Percentiles rank a stretch among this genome's conserved stretches.
phyloP scores from a whole-genome alignment of 2,113 vertebrate genomes.

The Pseudorhombus dupliciocellatus region DNA sequence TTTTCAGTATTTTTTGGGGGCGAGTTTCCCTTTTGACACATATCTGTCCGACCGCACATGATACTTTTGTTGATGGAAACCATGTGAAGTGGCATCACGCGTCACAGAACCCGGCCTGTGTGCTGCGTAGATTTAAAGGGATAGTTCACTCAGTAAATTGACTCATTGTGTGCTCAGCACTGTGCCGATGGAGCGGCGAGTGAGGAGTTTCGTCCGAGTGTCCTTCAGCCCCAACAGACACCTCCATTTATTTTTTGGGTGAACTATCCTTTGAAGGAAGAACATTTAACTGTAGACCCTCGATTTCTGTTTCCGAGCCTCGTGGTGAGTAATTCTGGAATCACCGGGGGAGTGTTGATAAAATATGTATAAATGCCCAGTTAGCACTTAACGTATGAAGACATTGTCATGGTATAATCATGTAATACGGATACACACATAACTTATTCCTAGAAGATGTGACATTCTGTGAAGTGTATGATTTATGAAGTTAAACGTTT shows the following conservation, averaged over 20 bases:
- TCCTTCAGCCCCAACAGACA: too few species aligned
- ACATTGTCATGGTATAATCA: too few species aligned
- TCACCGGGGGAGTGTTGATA: neutral
- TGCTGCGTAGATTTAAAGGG: neutral
- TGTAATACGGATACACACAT: too few species aligned
- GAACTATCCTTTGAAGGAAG: too few species aligned
- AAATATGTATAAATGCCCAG: conserved; percentile 4
- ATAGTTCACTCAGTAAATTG: neutral
- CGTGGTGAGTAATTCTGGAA: conserved; percentile 4
- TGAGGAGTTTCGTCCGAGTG: too few species aligned
- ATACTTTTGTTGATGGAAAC: neutral
- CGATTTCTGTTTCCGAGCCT: conserved; percentile 2
- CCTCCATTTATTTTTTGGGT: too few species aligned
- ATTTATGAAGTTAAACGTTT: too few species aligned
- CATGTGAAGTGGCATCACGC: neutral
- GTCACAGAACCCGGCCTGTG: neutral
- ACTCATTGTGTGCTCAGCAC: neutral
- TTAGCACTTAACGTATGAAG: neutral
- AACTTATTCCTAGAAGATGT: too few species aligned
- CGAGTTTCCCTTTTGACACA: neutral
- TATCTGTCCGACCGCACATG: neutral
- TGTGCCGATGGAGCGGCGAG: too few species aligned
- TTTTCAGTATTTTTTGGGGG: neutral
- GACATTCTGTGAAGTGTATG: neutral
- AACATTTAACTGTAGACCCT: too few species aligned